phyloP scores from a whole-genome alignment of 2,797 vertebrate species.

The Pantherophis alleghaniensis region DNA sequence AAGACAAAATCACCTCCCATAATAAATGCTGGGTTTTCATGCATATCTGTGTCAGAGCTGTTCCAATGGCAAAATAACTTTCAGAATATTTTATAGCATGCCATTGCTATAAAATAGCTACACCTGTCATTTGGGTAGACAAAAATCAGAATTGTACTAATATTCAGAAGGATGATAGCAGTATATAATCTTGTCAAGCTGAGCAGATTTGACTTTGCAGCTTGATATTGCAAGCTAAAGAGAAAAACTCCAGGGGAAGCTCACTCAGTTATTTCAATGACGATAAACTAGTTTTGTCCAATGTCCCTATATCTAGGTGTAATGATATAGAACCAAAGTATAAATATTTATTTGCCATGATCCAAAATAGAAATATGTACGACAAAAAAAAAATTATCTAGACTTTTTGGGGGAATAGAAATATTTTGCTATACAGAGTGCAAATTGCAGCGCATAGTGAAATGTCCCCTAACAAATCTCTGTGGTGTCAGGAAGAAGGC shows the following conservation, averaged over 20 bases:
- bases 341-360: not conserved
- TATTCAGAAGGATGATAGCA: constrained; percentile 61
- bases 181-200: constrained; percentile 69
- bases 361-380: not conserved
- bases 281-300: constrained; percentile 8
- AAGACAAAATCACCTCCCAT: constrained; percentile 49
- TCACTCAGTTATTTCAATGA: constrained; percentile 53
- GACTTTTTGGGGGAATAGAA: not conserved
- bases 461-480: not conserved
- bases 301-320: not conserved
- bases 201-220: constrained; percentile 59
- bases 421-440: not conserved
- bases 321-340: not conserved
- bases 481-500: not conserved
- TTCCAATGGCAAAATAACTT: constrained; percentile 69
- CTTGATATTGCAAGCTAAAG: constrained; percentile 35
- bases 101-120: constrained; percentile 69
- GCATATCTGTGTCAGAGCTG: constrained; percentile 56
- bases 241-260: constrained; percentile 39
- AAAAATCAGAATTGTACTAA: constrained; percentile 73
- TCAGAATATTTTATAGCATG: constrained; percentile 69
- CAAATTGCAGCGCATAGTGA: not conserved
- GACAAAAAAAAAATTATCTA: not conserved
- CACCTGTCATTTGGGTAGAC: constrained; percentile 67
- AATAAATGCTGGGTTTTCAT: constrained; percentile 55